These are phyloP conservation scores for Ditula angustiorana DNA, from an alignment of 2,888 invertebrate genomes.

Conservation along the genomic window DNA sequence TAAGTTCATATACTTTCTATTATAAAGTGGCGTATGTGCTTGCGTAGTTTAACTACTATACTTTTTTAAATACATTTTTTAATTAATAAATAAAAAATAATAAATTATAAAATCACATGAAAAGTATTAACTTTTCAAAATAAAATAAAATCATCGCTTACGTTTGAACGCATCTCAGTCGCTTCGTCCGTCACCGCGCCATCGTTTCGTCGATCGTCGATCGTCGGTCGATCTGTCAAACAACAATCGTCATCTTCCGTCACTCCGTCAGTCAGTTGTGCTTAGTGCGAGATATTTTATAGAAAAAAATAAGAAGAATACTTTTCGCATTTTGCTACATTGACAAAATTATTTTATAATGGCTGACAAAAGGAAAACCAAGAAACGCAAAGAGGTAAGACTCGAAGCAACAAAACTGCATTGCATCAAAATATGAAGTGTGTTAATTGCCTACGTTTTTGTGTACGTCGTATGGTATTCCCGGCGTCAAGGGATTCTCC, in stretches of 20 bases:
- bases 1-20: too few relatives aligned
- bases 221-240: slow-evolving; percentile 38
- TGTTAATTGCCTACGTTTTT: slow-evolving; percentile 47
- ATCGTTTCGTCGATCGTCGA: slow-evolving; percentile 11
- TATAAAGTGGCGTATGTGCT: too few relatives aligned
- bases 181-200: slow-evolving; percentile 1
- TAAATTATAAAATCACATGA: too few relatives aligned
- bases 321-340: slow-evolving; percentile 55
- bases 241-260: slow-evolving; percentile 32
- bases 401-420: background rate
- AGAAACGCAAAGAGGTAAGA: slow-evolving; percentile 81
- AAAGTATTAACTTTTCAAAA: too few relatives aligned
- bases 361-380: slow-evolving; percentile 82
- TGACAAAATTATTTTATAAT: slow-evolving; percentile 70
- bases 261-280: slow-evolving; percentile 19
- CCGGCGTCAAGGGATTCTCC: slow-evolving; percentile 45
- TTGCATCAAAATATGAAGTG: background rate
- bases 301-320: slow-evolving; percentile 41
- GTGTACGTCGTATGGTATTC: slow-evolving; percentile 45
- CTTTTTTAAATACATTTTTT: too few relatives aligned
- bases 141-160: too few relatives aligned
- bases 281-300: slow-evolving; percentile 19
- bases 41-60: too few relatives aligned
- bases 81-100: too few relatives aligned
- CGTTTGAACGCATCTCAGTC: background rate